These are phyloP conservation scores for Dunckerocampus dactyliophorus DNA, from an alignment of 2,113 vertebrate genomes.

Conservation along the genomic window DNA sequence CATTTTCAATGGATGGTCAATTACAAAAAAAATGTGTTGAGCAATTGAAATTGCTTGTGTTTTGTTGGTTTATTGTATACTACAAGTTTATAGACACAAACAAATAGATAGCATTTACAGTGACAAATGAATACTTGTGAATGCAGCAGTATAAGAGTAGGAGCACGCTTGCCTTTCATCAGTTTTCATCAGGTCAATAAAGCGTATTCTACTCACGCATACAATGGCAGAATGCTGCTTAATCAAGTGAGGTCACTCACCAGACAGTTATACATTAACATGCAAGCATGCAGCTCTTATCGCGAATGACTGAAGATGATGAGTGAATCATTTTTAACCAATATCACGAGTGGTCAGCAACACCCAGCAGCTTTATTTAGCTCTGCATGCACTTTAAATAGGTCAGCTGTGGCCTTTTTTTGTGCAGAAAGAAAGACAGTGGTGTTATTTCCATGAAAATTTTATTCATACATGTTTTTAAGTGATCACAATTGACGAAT, in stretches of 20 bases:
- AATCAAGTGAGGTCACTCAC: not conserved
- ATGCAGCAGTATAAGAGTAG: not conserved
- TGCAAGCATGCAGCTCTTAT: not conserved
- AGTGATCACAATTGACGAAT: conserved; percentile 56
- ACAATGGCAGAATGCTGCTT: not conserved
- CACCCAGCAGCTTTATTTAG: too few relatives aligned
- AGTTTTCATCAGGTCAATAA: not conserved
- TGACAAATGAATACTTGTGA: too few relatives aligned
- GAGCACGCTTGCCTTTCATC: not conserved
- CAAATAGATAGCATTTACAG: too few relatives aligned
- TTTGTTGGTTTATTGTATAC: too few relatives aligned
- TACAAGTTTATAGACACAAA: too few relatives aligned
- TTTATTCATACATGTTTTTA: conserved; percentile 60
- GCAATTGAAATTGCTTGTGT: too few relatives aligned
- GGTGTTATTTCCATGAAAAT: conserved; percentile 38
- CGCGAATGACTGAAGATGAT: conserved; percentile 1
- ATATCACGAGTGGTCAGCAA: too few relatives aligned
- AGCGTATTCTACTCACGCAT: not conserved
- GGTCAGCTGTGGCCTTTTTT: too few relatives aligned
- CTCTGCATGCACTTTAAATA: too few relatives aligned
- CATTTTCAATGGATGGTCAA: too few relatives aligned
- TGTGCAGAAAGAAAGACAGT: not conserved
- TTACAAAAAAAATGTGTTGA: too few relatives aligned
- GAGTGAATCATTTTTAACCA: conserved; percentile 10
- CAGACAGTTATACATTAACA: not conserved